Evolutionary conservation across 2,888 invertebrate genomes (phyloP).

Genomic region (Pharmacophagus antenor): DNA sequence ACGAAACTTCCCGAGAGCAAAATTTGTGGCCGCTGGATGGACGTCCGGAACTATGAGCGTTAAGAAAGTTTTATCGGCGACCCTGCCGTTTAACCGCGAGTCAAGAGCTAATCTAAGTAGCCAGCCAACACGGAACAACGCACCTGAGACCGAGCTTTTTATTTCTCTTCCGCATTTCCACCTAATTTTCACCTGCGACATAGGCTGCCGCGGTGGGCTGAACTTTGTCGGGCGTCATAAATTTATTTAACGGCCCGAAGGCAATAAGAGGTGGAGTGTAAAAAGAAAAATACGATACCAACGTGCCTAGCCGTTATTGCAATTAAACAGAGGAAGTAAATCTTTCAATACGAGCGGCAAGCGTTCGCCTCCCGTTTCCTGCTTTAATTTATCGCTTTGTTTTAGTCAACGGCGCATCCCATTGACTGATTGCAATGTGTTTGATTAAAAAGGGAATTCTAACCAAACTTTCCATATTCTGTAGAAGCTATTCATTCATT

Average conservation of each 20-base stretch:
- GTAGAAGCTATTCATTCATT: conserved; percentile 1
- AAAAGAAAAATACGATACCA: conserved; percentile 82
- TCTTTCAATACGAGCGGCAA: conserved; percentile 79
- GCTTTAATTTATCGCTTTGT: conserved; percentile 80
- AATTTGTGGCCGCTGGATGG: conserved; percentile 65
- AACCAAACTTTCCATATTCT: conserved; percentile 2
- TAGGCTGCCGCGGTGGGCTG: conserved; percentile 72
- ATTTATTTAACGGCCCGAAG: conserved; percentile 80
- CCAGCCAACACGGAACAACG: conserved; percentile 54
- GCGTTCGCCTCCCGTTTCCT: conserved; percentile 74
- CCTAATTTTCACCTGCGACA: conserved; percentile 71
- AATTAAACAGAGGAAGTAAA: conserved; percentile 82
- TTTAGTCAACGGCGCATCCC: conserved; percentile 75
- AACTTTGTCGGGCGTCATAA: conserved; percentile 80
- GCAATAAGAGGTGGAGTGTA: conserved; percentile 80
- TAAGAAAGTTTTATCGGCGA: conserved; percentile 77
- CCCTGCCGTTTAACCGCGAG: conserved; percentile 71
- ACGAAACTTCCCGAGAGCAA: conserved; percentile 59
- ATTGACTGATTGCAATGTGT: conserved; percentile 78
- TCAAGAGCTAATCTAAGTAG: conserved; percentile 73
- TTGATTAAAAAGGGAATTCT: conserved; percentile 69
- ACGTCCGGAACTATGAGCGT: conserved; percentile 68
- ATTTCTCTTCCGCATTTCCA: conserved; percentile 75
- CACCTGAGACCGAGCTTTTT: conserved; percentile 76
- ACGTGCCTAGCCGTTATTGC: conserved; percentile 82